Percentiles rank a stretch among this genome's conserved stretches.
phyloP scores from a whole-genome alignment of 2,113 vertebrate genomes.

The Malurus melanocephalus region DNA sequence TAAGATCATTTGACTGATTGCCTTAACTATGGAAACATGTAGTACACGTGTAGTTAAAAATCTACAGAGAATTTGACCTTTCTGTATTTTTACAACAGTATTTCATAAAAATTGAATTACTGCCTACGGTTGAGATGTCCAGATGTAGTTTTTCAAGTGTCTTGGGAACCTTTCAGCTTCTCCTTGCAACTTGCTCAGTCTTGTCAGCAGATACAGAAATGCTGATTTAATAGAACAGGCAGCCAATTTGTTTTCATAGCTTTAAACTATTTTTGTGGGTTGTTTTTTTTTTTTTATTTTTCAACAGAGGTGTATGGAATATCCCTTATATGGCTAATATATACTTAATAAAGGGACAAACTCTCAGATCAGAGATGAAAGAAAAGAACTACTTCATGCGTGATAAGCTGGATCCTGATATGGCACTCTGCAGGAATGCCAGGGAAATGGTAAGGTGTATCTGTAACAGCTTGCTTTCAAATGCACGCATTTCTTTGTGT shows the following conservation, averaged over 20 bases:
- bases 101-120: not conserved
- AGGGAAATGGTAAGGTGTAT: conserved; percentile 88
- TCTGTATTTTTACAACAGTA: not conserved
- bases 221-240: not conserved
- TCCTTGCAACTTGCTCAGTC: not conserved
- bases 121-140: not conserved
- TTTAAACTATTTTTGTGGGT: not conserved
- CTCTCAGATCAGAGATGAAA: conserved; percentile 86
- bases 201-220: not conserved
- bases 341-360: conserved; percentile 88
- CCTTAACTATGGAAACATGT: not conserved
- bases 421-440: conserved; percentile 91
- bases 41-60: not conserved
- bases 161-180: not conserved
- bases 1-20: not conserved
- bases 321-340: conserved; percentile 93
- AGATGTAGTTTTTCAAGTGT: conserved; percentile 26
- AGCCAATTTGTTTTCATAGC: not conserved
- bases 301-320: conserved; percentile 91
- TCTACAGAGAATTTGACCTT: not conserved
- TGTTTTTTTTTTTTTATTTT: not conserved
- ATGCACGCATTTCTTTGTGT: not conserved
- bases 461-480: not conserved
- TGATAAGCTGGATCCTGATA: conserved; percentile 93
- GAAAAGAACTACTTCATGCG: conserved; percentile 91